phyloP scores from a whole-genome alignment of 2,113 vertebrate genomes.

The Lichenostomus cassidix region DNA sequence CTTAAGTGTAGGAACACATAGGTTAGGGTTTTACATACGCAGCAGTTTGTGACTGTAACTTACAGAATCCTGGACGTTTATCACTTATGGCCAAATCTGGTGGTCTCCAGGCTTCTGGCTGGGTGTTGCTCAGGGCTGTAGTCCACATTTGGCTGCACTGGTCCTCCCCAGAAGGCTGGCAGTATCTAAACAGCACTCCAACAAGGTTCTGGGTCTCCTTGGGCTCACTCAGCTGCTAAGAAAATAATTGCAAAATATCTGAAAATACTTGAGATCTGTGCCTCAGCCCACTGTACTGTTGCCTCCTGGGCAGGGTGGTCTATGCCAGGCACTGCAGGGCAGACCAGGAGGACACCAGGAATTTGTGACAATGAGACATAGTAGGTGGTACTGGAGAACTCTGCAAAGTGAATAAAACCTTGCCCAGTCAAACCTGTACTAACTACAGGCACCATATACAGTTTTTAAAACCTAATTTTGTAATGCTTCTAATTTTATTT shows the following conservation, averaged over 20 bases:
- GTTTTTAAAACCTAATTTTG: neutral
- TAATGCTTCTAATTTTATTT: neutral
- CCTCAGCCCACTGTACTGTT: neutral
- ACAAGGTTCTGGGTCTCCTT: neutral
- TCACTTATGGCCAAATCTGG: neutral
- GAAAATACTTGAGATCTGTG: neutral
- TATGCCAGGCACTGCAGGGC: neutral
- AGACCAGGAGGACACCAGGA: neutral
- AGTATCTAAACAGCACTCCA: neutral
- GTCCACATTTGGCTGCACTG: fast-evolving
- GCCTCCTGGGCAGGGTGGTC: neutral
- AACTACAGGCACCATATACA: neutral
- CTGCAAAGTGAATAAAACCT: neutral
- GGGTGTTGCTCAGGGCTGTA: neutral
- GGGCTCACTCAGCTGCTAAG: neutral
- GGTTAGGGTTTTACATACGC: fast-evolving
- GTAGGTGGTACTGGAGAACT: neutral
- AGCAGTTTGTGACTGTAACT: neutral
- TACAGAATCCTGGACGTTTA: fast-evolving
- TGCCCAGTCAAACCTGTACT: fast-evolving
- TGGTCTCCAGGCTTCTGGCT: neutral
- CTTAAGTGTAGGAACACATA: neutral
- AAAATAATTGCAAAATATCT: neutral
- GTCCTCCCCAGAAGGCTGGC: neutral
- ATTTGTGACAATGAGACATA: neutral